A percentile compares a stretch with the other conserved stretches of the same genome.
These are phyloP conservation scores for Nansenia antarctica DNA, from an alignment of 2,113 vertebrate species.

Conservation along the genomic window DNA sequence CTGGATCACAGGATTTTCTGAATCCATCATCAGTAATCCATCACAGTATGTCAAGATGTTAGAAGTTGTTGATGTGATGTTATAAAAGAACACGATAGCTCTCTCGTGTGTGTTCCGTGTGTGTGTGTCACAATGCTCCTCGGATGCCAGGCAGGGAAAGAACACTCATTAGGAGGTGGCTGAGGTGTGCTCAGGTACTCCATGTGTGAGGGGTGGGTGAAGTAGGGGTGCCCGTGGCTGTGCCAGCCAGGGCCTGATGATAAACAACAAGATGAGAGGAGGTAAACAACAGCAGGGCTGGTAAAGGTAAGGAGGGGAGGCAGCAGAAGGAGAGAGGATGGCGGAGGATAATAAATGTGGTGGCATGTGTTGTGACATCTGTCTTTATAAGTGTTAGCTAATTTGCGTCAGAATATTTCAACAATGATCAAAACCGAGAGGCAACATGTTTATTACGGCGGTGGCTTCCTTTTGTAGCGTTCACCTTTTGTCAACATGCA, in stretches of 20 bases:
- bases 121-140: slow-evolving; percentile 18
- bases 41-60: not conserved
- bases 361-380: slow-evolving; percentile 82
- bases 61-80: not conserved
- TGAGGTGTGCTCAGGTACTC: slow-evolving; percentile 22
- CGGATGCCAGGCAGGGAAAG: slow-evolving; percentile 22
- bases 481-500: slow-evolving; percentile 35
- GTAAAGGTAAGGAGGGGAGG: slow-evolving; percentile 69
- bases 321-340: slow-evolving; percentile 65
- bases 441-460: slow-evolving; percentile 52
- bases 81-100: slow-evolving; percentile 11
- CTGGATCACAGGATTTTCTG: too few species aligned
- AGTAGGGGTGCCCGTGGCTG: too few species aligned
- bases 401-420: slow-evolving; percentile 77
- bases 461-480: slow-evolving; percentile 14
- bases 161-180: slow-evolving; percentile 3
- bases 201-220: slow-evolving; percentile 35
- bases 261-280: slow-evolving; percentile 70
- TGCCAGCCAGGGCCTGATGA: slow-evolving; percentile 63
- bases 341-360: slow-evolving; percentile 68
- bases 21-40: too few species aligned
- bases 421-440: slow-evolving; percentile 76
- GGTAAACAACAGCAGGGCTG: slow-evolving; percentile 79
- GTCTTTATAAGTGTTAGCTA: slow-evolving; percentile 80
- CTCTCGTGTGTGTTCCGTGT: too few species aligned